Conservation (phyloP, 2,797 vertebrate species). For the Apogon talboti region DNA sequence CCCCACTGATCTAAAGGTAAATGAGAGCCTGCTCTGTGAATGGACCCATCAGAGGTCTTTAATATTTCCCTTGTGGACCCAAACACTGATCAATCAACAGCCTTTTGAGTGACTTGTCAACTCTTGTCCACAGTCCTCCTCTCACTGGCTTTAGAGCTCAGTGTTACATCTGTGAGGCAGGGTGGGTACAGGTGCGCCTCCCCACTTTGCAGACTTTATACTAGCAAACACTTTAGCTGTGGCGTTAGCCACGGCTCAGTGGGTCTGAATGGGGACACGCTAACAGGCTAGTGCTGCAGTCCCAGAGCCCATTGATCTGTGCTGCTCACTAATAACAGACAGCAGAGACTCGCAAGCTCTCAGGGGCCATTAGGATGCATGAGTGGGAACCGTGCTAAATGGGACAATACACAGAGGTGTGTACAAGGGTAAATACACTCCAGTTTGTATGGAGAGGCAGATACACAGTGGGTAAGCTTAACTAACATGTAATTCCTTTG, state of each 20-base stretch:
- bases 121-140: conserved; percentile 14
- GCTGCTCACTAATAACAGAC: conserved; percentile 71
- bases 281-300: conserved; percentile 66
- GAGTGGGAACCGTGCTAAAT: conserved; percentile 69
- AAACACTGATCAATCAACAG: conserved; percentile 34
- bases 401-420: conserved; percentile 73
- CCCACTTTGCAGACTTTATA: conserved; percentile 61
- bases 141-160: conserved; percentile 45
- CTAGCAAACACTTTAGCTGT: conserved; percentile 68
- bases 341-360: conserved; percentile 61
- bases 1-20: no score
- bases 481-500: conserved; percentile 55
- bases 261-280: conserved; percentile 69
- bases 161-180: conserved; percentile 33
- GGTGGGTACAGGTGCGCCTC: conserved; percentile 64
- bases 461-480: conserved; percentile 48
- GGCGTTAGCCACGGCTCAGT: conserved; percentile 77
- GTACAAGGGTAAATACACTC: conserved; percentile 71
- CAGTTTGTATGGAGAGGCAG: conserved; percentile 53
- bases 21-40: conserved; percentile 10
- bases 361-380: conserved; percentile 76
- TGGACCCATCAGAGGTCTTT: conserved; percentile 24
- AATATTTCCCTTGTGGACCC: conserved; percentile 12
- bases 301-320: conserved; percentile 79
- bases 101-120: conserved; percentile 21